Percentiles rank a stretch among this genome's conserved stretches.
phyloP scores from a whole-genome alignment of 2,888 invertebrate genomes.

The Ischnura elegans region DNA sequence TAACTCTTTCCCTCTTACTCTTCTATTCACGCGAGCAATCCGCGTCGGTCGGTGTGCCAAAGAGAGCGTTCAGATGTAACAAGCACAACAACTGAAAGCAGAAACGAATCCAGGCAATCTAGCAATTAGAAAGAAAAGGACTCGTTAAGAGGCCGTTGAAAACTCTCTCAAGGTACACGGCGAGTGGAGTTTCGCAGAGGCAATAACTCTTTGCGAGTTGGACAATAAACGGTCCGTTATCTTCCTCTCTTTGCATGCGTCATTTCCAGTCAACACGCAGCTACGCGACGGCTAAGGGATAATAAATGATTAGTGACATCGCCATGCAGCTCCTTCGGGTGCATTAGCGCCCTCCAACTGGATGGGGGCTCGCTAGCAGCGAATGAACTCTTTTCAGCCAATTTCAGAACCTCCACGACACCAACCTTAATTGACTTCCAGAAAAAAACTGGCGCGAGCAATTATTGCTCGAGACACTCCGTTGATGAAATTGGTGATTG shows the following conservation, averaged over 20 bases:
- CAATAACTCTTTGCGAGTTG: background rate
- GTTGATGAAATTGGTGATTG: background rate
- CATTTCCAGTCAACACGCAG: background rate
- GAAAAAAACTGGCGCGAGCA: background rate
- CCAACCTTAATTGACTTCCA: background rate
- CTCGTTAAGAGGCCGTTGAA: too few relatives aligned
- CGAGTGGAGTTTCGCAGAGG: too few relatives aligned
- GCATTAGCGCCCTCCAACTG: background rate
- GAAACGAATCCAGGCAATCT: too few relatives aligned
- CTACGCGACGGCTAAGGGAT: background rate
- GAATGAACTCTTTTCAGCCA: background rate
- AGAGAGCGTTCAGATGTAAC: too few relatives aligned
- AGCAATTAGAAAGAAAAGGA: too few relatives aligned
- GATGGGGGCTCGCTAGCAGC: background rate
- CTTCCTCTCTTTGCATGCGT: background rate
- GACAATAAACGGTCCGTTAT: background rate
- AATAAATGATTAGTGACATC: background rate
- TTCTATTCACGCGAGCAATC: too few relatives aligned
- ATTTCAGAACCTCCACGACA: background rate
- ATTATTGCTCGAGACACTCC: background rate
- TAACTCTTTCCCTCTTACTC: too few relatives aligned
- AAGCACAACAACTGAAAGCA: too few relatives aligned
- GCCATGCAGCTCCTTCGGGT: background rate
- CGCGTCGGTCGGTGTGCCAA: too few relatives aligned
- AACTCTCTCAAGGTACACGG: too few relatives aligned